Evolutionary conservation across 2,113 vertebrate genomes (phyloP).

Genomic region (Lepisosteus oculatus): DNA sequence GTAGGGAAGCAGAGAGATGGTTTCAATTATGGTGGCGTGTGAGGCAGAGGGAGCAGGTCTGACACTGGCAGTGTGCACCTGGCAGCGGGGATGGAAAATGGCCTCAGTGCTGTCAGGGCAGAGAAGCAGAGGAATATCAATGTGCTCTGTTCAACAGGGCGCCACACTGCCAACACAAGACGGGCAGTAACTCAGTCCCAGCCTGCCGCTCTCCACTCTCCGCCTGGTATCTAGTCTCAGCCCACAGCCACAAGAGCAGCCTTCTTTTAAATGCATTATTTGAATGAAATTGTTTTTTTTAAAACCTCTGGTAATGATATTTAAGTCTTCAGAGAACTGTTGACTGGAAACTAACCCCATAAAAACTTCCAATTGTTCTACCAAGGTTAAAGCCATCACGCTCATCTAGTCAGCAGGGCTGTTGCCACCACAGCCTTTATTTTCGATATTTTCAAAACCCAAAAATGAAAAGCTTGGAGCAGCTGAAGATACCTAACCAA

Average conservation of each 20-base stretch:
- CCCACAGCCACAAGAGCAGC: conserved; percentile 21
- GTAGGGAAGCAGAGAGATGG: not conserved
- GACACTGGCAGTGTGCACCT: conserved; percentile 2
- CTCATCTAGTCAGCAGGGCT: no score
- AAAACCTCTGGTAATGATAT: conserved; percentile 44
- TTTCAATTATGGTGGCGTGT: conserved; percentile 1
- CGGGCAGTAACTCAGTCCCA: not conserved
- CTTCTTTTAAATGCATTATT: conserved; percentile 35
- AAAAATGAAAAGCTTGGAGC: no score
- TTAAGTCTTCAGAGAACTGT: conserved; percentile 32
- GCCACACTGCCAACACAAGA: not conserved
- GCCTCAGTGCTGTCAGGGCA: not conserved
- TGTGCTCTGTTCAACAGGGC: not conserved
- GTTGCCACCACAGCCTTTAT: no score
- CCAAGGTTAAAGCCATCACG: no score
- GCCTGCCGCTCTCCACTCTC: conserved; percentile 24
- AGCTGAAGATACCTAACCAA: no score
- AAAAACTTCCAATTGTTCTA: not conserved
- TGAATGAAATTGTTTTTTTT: conserved; percentile 27
- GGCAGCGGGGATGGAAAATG: not conserved
- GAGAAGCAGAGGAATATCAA: no score
- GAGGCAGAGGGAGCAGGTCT: conserved; percentile 9
- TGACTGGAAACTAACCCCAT: no score
- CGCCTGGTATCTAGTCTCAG: conserved; percentile 2
- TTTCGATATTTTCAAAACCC: no score